phyloP scores from a whole-genome alignment of 2,113 vertebrate genomes.

The Noctilio leporinus region DNA sequence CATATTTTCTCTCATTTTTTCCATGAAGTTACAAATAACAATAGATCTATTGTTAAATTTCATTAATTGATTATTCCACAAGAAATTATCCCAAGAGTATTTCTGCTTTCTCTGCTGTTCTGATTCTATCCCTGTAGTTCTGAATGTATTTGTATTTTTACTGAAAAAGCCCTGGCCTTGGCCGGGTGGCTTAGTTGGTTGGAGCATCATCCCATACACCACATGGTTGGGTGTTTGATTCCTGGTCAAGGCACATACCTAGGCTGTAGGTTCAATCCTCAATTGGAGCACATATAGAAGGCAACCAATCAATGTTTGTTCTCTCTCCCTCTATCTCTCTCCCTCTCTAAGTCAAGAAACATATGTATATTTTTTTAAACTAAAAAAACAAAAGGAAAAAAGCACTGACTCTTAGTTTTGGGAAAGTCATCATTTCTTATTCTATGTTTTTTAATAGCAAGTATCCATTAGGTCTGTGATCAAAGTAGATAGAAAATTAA shows the following conservation, averaged over 20 bases:
- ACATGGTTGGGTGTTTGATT: no score
- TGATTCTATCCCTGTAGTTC: neutral
- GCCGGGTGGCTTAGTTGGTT: no score
- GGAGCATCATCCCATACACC: no score
- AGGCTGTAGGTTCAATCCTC: no score
- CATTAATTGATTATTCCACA: neutral
- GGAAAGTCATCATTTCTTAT: neutral
- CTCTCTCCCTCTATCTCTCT: no score
- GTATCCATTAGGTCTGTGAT: neutral
- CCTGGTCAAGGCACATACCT: no score
- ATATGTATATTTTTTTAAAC: neutral
- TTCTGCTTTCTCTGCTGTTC: neutral
- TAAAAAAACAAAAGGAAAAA: neutral
- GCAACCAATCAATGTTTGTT: no score
- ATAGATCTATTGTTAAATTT: neutral
- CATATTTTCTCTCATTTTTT: neutral
- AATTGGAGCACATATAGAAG: no score
- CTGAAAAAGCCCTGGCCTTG: neutral
- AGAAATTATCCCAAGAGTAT: neutral
- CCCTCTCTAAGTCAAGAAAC: no score
- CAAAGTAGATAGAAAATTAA: neutral
- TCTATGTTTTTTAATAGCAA: neutral
- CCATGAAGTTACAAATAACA: neutral
- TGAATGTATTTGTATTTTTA: neutral
- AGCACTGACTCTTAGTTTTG: neutral